phyloP scores from a whole-genome alignment of 2,797 vertebrate genomes.

The Muraenolepis orangiensis region DNA sequence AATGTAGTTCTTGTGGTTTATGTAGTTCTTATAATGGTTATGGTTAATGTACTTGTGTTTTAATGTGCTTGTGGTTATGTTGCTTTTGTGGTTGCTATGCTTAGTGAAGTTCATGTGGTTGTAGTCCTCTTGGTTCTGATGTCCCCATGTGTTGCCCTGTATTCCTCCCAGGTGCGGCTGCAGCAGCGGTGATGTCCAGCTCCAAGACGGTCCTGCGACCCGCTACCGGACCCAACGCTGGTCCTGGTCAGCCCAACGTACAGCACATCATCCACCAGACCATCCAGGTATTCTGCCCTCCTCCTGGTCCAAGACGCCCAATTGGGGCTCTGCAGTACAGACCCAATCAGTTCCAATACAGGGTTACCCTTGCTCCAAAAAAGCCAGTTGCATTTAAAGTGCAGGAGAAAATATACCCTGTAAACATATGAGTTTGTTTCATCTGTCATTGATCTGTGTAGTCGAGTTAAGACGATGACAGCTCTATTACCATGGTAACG shows the following conservation, averaged over 20 bases:
- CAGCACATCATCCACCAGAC: constrained; percentile 97
- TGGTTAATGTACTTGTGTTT: neutral
- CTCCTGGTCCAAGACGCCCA: neutral
- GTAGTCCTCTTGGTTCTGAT: neutral
- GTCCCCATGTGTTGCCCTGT: neutral
- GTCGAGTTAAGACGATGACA: too few relatives aligned
- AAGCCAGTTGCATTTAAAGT: too few relatives aligned
- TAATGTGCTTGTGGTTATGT: neutral
- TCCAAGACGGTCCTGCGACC: constrained; percentile 94
- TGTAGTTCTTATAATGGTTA: neutral
- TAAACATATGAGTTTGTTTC: too few relatives aligned
- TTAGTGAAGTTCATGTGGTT: neutral
- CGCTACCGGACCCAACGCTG: constrained; percentile 82
- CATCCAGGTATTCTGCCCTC: constrained; percentile 77
- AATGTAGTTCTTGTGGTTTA: neutral
- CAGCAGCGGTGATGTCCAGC: constrained; percentile 97
- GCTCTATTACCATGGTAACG: neutral
- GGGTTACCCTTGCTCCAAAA: too few relatives aligned
- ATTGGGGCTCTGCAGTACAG: neutral
- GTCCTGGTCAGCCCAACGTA: constrained; percentile 82
- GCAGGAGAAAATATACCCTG: too few relatives aligned
- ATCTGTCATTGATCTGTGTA: too few relatives aligned
- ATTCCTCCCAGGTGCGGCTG: constrained; percentile 82
- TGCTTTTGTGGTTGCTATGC: neutral
- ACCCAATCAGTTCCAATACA: neutral